phyloP scores from a whole-genome alignment of 2,797 vertebrate genomes.

The Spea hammondii region DNA sequence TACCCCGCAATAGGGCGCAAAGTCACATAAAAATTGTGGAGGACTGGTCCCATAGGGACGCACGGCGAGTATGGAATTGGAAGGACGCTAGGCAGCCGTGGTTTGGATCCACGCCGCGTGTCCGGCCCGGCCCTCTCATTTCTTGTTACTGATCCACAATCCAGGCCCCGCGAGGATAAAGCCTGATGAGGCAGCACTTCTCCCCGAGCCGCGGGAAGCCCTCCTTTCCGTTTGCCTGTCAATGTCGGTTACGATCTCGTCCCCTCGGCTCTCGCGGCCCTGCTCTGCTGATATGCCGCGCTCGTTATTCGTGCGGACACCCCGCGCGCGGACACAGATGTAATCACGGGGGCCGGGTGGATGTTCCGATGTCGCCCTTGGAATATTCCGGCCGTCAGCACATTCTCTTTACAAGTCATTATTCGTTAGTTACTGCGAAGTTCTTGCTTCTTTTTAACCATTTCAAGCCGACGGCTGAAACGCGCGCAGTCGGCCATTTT shows the following conservation, averaged over 20 bases:
- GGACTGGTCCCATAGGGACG: too few species aligned
- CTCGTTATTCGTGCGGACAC: slow-evolving; percentile 38
- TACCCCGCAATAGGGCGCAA: too few species aligned
- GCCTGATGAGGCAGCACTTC: slow-evolving; percentile 41
- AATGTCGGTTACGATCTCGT: slow-evolving; percentile 16
- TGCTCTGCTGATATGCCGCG: slow-evolving; percentile 11
- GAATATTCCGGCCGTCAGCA: slow-evolving; percentile 38
- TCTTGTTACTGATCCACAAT: neutral
- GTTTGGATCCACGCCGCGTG: too few species aligned
- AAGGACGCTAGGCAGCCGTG: too few species aligned
- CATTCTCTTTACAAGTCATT: slow-evolving; percentile 29
- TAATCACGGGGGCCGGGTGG: slow-evolving; percentile 23
- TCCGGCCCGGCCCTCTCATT: neutral
- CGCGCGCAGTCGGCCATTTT: too few species aligned
- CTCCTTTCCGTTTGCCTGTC: slow-evolving; percentile 28
- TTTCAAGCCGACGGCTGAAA: neutral
- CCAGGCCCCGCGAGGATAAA: neutral
- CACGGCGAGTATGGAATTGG: too few species aligned
- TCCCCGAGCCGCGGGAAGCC: slow-evolving; percentile 1
- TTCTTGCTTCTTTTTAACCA: slow-evolving; percentile 17
- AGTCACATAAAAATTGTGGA: too few species aligned
- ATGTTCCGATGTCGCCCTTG: slow-evolving; percentile 33
- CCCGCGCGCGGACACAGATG: slow-evolving; percentile 42
- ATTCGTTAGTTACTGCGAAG: slow-evolving; percentile 2
- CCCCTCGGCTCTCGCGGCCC: neutral